A percentile compares a stretch with the other conserved stretches of the same genome.
phyloP scores from a whole-genome alignment of 2,797 vertebrate species.

The Oceanodroma leucorhoa region DNA sequence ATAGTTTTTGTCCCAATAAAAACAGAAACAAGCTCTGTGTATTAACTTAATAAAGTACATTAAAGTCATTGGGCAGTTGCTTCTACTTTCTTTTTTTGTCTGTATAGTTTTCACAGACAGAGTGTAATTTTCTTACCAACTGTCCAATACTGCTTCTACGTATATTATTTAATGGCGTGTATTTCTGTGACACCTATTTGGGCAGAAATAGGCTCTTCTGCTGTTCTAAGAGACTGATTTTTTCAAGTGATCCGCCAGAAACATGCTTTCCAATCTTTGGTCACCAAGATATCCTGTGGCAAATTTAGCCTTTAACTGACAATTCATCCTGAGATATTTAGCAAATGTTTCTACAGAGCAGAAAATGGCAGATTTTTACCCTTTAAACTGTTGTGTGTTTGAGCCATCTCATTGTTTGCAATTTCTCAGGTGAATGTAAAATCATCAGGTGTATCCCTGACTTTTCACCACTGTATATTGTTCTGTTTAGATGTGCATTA shows the following conservation, averaged over 20 bases:
- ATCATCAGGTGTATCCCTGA: not conserved
- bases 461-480: not conserved
- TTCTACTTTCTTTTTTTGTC: not conserved
- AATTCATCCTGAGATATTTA: not conserved
- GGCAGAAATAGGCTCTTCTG: not conserved
- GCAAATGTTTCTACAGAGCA: not conserved
- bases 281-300: not conserved
- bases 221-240: not conserved
- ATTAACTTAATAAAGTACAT: not conserved
- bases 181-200: not conserved
- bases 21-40: not conserved
- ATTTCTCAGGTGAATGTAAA: not conserved
- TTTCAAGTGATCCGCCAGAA: not conserved
- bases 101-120: not conserved
- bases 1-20: not conserved
- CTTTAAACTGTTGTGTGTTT: not conserved
- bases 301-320: not conserved
- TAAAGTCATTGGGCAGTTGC: not conserved
- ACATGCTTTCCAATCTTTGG: not conserved
- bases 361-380: not conserved
- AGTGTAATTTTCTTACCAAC: not conserved
- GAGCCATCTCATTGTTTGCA: not conserved
- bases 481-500: not conserved
- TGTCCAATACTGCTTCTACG: not conserved
- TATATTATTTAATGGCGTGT: not conserved